Evolutionary conservation across 2,797 vertebrate species (phyloP).

Genomic region (Momotus momota): DNA sequence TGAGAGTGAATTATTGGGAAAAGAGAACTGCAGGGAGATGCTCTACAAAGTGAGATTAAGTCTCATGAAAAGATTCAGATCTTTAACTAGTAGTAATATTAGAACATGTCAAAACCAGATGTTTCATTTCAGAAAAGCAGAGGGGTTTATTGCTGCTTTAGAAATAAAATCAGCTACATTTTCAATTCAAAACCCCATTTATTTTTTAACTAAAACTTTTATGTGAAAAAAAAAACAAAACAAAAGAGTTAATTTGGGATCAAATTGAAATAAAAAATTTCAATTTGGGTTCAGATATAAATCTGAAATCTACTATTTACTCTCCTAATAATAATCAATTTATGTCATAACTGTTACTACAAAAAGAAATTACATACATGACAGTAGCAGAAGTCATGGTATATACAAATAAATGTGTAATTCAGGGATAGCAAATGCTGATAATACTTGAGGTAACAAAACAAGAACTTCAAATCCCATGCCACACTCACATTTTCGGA

Average conservation of each 20-base stretch:
- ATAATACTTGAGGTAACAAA: neutral
- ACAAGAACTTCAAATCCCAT: neutral
- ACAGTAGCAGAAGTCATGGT: neutral
- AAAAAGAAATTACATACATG: neutral
- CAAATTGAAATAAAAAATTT: neutral
- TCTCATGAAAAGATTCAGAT: neutral
- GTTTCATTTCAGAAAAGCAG: neutral
- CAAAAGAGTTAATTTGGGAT: neutral
- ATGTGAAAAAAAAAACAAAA: neutral
- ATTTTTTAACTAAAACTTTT: neutral
- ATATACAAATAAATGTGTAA: neutral
- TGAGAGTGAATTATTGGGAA: neutral
- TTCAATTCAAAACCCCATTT: neutral
- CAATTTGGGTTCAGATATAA: neutral
- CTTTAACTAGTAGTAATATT: neutral
- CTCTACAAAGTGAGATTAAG: neutral
- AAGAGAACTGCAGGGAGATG: neutral
- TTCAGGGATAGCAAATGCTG: neutral
- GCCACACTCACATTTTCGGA: neutral
- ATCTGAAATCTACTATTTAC: neutral
- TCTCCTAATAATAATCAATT: neutral
- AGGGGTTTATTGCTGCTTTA: neutral
- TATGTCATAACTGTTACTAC: neutral
- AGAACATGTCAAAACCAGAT: neutral
- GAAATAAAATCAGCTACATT: neutral